Evolutionary conservation across 2,113 vertebrate genomes (phyloP).

Genomic region (Perca flavescens): DNA sequence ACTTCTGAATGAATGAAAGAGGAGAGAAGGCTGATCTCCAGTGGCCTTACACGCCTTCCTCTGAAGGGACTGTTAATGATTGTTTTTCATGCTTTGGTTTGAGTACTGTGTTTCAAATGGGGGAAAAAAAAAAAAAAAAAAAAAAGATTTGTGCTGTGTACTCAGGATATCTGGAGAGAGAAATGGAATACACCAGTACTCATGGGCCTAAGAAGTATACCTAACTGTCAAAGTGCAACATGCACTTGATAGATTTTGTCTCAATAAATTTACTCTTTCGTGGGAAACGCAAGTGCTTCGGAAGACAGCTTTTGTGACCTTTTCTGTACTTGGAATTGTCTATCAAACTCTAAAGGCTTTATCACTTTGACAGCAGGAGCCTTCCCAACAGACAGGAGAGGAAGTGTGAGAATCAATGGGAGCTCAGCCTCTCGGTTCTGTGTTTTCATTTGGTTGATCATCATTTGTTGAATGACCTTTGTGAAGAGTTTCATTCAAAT

Average conservation of each 20-base stretch:
- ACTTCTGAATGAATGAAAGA: constrained; percentile 42
- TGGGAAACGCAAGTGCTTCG: constrained; percentile 93
- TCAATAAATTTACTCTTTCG: constrained; percentile 99
- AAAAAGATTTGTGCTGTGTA: constrained; percentile 92
- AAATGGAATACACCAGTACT: constrained; percentile 89
- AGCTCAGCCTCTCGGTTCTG: constrained; percentile 54
- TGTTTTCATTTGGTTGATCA: constrained; percentile 55
- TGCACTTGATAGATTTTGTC: constrained; percentile 89
- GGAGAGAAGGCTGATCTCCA: constrained; percentile 65
- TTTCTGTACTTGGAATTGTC: constrained; percentile 84
- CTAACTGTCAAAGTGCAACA: constrained; percentile 89
- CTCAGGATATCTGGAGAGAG: constrained; percentile 91
- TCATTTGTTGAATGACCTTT: constrained; percentile 49
- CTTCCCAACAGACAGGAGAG: constrained; percentile 59
- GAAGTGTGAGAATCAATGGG: constrained; percentile 51
- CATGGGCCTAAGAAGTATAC: constrained; percentile 89
- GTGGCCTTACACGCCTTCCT: constrained; percentile 89
- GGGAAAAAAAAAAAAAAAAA: constrained; percentile 28
- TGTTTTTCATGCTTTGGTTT: constrained; percentile 95
- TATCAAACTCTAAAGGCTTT: constrained; percentile 71
- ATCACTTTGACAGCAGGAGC: constrained; percentile 70
- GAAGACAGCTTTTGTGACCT: constrained; percentile 91
- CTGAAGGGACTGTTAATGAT: constrained; percentile 90
- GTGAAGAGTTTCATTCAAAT: constrained; percentile 56
- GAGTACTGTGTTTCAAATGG: constrained; percentile 92